Evolutionary conservation across 2,888 invertebrate species (phyloP).

Genomic region (Erannis defoliaria): DNA sequence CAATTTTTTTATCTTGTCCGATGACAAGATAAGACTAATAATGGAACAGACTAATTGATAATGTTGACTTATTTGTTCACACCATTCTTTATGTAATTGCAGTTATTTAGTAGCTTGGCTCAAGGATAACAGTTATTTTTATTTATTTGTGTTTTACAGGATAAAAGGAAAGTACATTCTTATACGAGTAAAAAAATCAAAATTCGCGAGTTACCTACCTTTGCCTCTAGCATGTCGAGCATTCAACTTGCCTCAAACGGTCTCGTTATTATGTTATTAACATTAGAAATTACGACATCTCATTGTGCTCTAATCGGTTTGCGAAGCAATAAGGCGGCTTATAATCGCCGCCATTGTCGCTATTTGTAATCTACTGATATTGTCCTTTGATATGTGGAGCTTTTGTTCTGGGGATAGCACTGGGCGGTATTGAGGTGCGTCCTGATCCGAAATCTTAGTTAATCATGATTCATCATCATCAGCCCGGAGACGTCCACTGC

Average conservation of each 20-base stretch:
- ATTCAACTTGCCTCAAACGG: slow-evolving; percentile 62
- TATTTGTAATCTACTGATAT: slow-evolving; percentile 38
- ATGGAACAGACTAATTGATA: no score
- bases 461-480: no score
- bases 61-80: no score
- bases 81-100: no score
- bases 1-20: no score
- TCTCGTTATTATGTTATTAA: slow-evolving; percentile 79
- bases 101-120: no score
- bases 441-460: background rate
- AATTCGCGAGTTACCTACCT: slow-evolving; percentile 37
- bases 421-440: background rate
- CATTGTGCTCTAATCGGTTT: slow-evolving; percentile 70
- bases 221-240: slow-evolving; percentile 47
- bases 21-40: no score
- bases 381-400: slow-evolving; percentile 40
- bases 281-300: slow-evolving; percentile 78
- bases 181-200: background rate
- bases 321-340: slow-evolving; percentile 25
- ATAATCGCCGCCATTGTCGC: slow-evolving; percentile 24
- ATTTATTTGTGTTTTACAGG: no score
- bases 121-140: no score
- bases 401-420: slow-evolving; percentile 20
- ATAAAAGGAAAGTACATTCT: no score
- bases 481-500: no score